A percentile compares a stretch with the other conserved stretches of the same genome.
Conservation (phyloP, 64 coral and sea anemone species). For the Porites lutea region DNA sequence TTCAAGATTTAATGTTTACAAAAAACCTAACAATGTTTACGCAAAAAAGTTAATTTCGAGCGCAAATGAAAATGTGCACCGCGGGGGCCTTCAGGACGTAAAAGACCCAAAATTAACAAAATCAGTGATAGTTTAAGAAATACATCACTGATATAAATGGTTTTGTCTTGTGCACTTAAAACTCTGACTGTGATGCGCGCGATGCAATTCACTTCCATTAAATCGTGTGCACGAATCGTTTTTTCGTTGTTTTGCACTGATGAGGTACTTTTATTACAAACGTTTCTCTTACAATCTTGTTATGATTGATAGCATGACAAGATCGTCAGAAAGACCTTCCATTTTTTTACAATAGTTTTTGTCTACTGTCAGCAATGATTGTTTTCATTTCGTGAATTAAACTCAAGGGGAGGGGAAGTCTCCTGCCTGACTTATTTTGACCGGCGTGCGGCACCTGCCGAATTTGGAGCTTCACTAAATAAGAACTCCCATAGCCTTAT, state of each 20-base stretch:
- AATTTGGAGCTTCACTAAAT: background rate
- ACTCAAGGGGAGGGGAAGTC: slow-evolving; percentile 15
- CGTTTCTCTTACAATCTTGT: background rate
- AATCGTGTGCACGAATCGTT: background rate
- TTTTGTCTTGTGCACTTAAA: background rate
- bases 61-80: slow-evolving; percentile 1
- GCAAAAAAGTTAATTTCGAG: slow-evolving; percentile 20
- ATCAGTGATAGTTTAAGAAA: background rate
- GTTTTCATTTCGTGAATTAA: slow-evolving; percentile 20
- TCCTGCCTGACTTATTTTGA: background rate
- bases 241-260: background rate
- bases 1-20: background rate
- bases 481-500: background rate
- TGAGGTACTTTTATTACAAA: background rate
- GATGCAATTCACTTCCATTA: background rate
- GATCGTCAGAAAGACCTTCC: too few species aligned
- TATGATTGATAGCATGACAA: too few species aligned
- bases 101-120: background rate
- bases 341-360: background rate
- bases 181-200: background rate
- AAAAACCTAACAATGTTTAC: background rate
- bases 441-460: slow-evolving; percentile 5
- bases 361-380: background rate
- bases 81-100: background rate
- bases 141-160: slow-evolving; percentile 10